These are phyloP conservation scores for Pangasius djambal DNA, from an alignment of 2,797 vertebrate genomes.

Conservation along the genomic window DNA sequence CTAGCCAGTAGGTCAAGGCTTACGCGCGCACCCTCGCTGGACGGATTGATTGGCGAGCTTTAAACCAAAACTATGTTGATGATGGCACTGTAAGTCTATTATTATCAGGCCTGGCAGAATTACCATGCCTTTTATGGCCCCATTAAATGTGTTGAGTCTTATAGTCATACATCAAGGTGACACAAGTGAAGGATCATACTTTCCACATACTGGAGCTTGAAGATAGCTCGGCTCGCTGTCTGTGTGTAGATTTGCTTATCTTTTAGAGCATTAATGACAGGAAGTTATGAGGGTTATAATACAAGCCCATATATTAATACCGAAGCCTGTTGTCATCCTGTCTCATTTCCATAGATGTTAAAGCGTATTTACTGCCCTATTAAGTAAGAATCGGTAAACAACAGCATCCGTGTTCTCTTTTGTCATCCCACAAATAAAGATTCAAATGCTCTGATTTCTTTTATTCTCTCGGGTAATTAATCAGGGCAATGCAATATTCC, in stretches of 20 bases:
- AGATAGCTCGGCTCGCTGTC: constrained; percentile 9
- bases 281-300: constrained; percentile 15
- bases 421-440: background rate
- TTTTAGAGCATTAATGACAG: constrained; percentile 15
- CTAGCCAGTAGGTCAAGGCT: constrained; percentile 49
- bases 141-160: constrained; percentile 52
- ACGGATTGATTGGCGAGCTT: constrained; percentile 51
- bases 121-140: constrained; percentile 50
- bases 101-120: constrained; percentile 51
- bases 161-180: constrained; percentile 54
- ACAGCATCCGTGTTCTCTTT: constrained; percentile 46
- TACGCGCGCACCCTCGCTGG: constrained; percentile 31
- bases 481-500: background rate
- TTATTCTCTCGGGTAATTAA: constrained; percentile 13
- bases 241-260: constrained; percentile 8
- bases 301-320: constrained; percentile 12
- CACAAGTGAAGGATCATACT: constrained; percentile 48
- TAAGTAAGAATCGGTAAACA: constrained; percentile 45
- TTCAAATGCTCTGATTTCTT: constrained; percentile 3
- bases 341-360: constrained; percentile 41
- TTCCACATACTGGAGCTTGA: constrained; percentile 33
- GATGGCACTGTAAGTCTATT: constrained; percentile 59
- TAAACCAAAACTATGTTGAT: constrained; percentile 56
- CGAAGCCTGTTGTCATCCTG: constrained; percentile 21
- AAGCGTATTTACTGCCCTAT: constrained; percentile 49